phyloP scores from a whole-genome alignment of 2,888 invertebrate genomes.

The Callyntrura sp. region DNA sequence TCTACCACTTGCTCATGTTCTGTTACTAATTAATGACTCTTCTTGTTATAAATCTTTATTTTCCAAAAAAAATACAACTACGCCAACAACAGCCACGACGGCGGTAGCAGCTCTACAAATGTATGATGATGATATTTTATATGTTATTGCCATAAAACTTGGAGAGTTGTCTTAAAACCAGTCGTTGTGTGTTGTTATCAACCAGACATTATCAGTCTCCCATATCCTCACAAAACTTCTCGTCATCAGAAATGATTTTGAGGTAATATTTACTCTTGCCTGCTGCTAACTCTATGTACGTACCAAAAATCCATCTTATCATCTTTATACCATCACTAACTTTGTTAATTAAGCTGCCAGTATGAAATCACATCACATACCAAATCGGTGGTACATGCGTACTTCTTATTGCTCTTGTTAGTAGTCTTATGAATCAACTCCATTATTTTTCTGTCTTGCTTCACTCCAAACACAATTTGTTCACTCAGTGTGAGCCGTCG shows the following conservation, averaged over 20 bases:
- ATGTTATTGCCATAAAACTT: conserved; percentile 31
- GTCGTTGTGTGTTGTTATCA: conserved; percentile 15
- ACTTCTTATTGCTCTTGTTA: not conserved
- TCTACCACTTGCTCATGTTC: not conserved
- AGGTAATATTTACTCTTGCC: no score
- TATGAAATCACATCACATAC: conserved; percentile 1
- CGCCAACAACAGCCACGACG: not conserved
- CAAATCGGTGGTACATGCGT: not conserved
- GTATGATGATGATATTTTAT: conserved; percentile 31
- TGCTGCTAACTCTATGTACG: not conserved
- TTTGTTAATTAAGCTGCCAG: not conserved
- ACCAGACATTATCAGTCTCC: conserved; percentile 3
- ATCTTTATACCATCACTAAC: not conserved
- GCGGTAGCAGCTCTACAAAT: not conserved
- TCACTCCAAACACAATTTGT: not conserved
- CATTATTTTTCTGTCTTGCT: no score
- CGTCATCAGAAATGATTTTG: not conserved
- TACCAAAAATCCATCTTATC: conserved; percentile 3
- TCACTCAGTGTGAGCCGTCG: conserved; percentile 40
- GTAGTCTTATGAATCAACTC: no score
- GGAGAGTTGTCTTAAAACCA: conserved; percentile 48
- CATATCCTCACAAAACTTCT: not conserved
- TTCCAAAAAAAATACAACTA: not conserved
- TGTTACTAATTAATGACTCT: conserved; percentile 21
- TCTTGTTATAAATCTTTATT: not conserved